Percentiles rank a stretch among this genome's conserved stretches.
Evolutionary conservation across 2,113 vertebrate genomes (phyloP).

Genomic region (Sylvilagus bachmani): DNA sequence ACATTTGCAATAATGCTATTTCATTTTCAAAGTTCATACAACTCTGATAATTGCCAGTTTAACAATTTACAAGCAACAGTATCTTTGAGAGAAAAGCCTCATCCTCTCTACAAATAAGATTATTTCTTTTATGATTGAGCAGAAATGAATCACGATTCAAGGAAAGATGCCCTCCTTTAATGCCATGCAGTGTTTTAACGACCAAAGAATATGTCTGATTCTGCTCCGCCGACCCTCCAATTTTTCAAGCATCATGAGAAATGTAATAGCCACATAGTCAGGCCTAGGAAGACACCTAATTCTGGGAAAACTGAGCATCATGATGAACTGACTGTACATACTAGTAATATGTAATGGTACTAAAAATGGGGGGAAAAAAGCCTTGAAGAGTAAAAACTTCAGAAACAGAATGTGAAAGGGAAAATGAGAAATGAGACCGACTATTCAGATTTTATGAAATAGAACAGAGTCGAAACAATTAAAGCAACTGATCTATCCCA

Average conservation of each 20-base stretch:
- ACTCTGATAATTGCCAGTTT: background rate
- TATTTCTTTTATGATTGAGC: background rate
- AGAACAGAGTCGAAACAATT: background rate
- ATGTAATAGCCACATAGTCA: background rate
- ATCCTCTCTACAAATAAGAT: background rate
- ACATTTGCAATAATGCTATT: background rate
- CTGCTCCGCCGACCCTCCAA: background rate
- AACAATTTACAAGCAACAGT: background rate
- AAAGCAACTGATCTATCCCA: background rate
- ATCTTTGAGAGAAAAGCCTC: fast-evolving
- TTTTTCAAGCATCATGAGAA: background rate
- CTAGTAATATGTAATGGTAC: background rate
- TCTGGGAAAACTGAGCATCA: background rate
- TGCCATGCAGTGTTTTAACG: background rate
- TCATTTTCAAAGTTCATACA: constrained; percentile 27
- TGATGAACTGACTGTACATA: background rate
- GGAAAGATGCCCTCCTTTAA: background rate
- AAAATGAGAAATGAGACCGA: constrained; percentile 21
- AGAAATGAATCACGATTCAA: background rate
- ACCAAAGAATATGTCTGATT: background rate
- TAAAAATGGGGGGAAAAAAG: background rate
- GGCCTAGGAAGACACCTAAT: background rate
- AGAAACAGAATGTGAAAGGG: background rate
- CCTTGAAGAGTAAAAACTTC: background rate
- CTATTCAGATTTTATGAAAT: constrained; percentile 17